Conservation (phyloP, 1,140 invertebrate genomes). For the Drosophila ananassae region DNA sequence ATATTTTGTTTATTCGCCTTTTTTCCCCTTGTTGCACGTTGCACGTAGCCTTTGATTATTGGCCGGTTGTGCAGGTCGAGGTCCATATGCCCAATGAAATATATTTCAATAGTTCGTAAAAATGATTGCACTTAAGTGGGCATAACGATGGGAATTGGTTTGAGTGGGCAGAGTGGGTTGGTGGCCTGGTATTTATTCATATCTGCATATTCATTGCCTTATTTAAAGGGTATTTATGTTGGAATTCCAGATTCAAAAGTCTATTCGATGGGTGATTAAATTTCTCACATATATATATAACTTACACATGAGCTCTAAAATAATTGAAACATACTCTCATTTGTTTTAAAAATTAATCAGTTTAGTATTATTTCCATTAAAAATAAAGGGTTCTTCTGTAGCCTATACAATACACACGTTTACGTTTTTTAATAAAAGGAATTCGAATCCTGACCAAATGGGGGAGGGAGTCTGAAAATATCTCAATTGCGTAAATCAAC, state of each 20-base stretch:
- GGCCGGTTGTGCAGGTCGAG: constrained; percentile 41
- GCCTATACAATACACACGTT: no score
- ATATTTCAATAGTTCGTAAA: constrained; percentile 55
- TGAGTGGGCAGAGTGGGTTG: not conserved
- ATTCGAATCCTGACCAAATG: constrained; percentile 2
- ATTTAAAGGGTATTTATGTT: constrained; percentile 43
- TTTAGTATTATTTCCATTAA: not conserved
- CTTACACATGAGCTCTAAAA: not conserved
- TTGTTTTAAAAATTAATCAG: not conserved
- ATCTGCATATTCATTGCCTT: constrained; percentile 29
- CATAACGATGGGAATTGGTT: constrained; percentile 29
- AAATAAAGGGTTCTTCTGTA: no score
- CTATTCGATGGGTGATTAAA: not conserved
- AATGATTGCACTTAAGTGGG: constrained; percentile 58
- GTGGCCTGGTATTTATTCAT: constrained; percentile 29
- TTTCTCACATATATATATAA: not conserved
- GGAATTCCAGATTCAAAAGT: not conserved
- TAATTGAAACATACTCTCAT: not conserved
- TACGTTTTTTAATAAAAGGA: not conserved
- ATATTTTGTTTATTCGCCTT: not conserved
- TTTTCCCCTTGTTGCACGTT: not conserved
- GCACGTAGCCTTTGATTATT: constrained; percentile 49
- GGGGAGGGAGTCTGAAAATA: constrained; percentile 27
- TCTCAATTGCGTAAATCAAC: constrained; percentile 71
- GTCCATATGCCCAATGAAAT: constrained; percentile 39